phyloP scores from a whole-genome alignment of 2,888 invertebrate genomes.

The Coleophora deauratella region DNA sequence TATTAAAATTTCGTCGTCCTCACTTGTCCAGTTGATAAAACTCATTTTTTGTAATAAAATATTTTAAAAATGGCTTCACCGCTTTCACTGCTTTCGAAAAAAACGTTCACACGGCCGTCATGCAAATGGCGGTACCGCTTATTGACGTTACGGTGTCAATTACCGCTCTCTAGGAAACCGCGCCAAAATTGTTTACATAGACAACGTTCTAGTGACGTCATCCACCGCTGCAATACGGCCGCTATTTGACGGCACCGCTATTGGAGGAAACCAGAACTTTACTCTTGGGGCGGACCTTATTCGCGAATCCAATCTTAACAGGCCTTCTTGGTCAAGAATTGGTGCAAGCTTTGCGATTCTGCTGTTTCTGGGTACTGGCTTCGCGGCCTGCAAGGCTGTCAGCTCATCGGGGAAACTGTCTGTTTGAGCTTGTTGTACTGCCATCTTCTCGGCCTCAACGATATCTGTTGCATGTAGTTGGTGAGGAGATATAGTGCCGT shows the following conservation, averaged over 20 bases:
- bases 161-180: constrained; percentile 6
- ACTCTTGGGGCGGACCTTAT: not conserved
- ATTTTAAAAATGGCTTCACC: not conserved
- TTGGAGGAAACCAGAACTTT: not conserved
- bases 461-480: not conserved
- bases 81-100: constrained; percentile 1
- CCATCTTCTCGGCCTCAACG: not conserved
- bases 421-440: no score
- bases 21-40: not conserved
- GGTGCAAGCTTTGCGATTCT: not conserved
- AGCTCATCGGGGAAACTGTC: not conserved
- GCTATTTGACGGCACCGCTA: not conserved
- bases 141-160: constrained; percentile 7
- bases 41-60: not conserved
- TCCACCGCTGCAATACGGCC: not conserved
- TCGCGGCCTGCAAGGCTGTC: not conserved
- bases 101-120: constrained; percentile 6
- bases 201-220: no score
- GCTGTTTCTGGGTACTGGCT: not conserved
- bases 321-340: not conserved
- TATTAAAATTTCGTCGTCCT: constrained; percentile 5
- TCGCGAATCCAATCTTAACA: not conserved
- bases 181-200: constrained; percentile 2
- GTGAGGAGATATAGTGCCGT: not conserved
- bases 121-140: constrained; percentile 8